These are phyloP conservation scores for Drosophila dunni DNA, from an alignment of 1,140 invertebrate genomes.

Conservation along the genomic window DNA sequence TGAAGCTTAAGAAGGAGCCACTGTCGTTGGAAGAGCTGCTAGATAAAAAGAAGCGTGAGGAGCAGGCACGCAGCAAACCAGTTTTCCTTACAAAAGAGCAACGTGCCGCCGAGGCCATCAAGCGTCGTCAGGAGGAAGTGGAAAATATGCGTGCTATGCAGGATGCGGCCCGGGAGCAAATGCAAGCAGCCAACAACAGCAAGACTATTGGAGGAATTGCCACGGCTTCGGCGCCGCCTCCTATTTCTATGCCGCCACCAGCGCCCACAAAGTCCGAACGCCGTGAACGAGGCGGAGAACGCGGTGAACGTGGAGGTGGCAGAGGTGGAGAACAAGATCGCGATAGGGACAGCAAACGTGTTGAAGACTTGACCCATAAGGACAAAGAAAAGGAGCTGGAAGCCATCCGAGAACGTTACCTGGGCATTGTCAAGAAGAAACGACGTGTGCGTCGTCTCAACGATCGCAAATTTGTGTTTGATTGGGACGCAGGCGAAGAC, in stretches of 20 bases:
- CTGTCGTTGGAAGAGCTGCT: constrained; percentile 98
- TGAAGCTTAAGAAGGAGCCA: constrained; percentile 90
- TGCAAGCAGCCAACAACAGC: constrained; percentile 31
- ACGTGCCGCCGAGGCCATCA: constrained; percentile 94
- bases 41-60: constrained; percentile 98
- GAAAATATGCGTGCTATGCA: constrained; percentile 86
- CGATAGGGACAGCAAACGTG: constrained; percentile 83
- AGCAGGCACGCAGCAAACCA: constrained; percentile 96
- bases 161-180: constrained; percentile 72
- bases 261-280: constrained; percentile 48
- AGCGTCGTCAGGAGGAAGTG: constrained; percentile 94
- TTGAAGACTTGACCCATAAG: constrained; percentile 89
- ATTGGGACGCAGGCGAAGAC: constrained; percentile 99
- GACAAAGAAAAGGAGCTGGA: constrained; percentile 96
- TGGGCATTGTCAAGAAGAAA: constrained; percentile 98
- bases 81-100: constrained; percentile 99
- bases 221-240: constrained; percentile 55
- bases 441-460: constrained; percentile 95
- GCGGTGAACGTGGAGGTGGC: constrained; percentile 74
- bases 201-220: constrained; percentile 55
- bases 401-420: constrained; percentile 97
- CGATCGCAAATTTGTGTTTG: constrained; percentile 99
- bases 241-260: constrained; percentile 50
- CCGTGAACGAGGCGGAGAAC: constrained; percentile 67
- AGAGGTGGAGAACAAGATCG: constrained; percentile 64